phyloP scores from a whole-genome alignment of 2,113 vertebrate species.

The Podarcis muralis region DNA sequence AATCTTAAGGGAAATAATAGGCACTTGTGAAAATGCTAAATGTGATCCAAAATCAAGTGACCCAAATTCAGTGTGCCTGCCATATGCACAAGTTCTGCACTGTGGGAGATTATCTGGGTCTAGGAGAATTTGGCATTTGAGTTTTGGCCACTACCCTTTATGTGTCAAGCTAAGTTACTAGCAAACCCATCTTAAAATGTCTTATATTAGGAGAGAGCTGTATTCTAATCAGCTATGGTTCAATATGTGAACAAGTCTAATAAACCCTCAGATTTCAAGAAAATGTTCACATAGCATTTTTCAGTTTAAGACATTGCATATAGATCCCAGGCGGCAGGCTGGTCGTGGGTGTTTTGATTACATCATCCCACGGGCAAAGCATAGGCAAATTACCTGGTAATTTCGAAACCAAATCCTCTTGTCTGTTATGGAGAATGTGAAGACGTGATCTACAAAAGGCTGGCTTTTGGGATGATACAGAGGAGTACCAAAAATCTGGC shows the following conservation, averaged over 20 bases:
- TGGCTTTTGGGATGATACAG: conserved; percentile 95
- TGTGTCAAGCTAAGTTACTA: not conserved
- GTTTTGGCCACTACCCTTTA: not conserved
- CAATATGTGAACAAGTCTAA: too few species aligned
- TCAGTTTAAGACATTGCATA: not conserved
- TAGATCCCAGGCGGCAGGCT: too few species aligned
- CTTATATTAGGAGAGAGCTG: not conserved
- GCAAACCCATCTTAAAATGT: not conserved
- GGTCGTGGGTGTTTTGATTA: too few species aligned
- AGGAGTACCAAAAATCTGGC: conserved; percentile 92
- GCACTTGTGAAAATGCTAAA: not conserved
- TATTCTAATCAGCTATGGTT: not conserved
- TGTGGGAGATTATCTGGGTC: not conserved
- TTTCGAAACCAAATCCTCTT: conserved; percentile 98
- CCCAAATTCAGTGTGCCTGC: not conserved
- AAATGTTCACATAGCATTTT: not conserved
- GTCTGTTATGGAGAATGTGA: conserved; percentile 90
- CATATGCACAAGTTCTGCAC: not conserved
- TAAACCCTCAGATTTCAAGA: not conserved
- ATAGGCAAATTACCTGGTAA: conserved; percentile 85
- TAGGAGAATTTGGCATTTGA: not conserved
- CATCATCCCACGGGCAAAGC: not conserved
- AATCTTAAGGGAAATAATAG: too few species aligned
- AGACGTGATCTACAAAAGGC: conserved; percentile 95
- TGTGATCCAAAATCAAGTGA: not conserved